Evolutionary conservation across 2,113 vertebrate species (phyloP), one percentile per base, ranked within the genome.

Genomic region (Grus americana): DNA sequence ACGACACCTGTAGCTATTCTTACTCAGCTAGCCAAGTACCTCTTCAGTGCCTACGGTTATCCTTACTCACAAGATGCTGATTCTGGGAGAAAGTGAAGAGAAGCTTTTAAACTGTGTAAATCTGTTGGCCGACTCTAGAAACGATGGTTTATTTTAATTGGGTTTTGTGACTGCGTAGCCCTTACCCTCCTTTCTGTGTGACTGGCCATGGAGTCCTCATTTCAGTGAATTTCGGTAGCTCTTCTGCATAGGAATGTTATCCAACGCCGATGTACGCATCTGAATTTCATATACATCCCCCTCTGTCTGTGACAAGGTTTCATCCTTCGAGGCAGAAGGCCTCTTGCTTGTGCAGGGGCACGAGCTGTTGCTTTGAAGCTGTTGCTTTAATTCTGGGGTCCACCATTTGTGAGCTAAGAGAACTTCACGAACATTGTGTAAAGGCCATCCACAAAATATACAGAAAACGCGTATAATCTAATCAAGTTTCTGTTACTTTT

Each of bases 401-500:
- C 32, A 32, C 36, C 17, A 9, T 23, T 50, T 55, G 86, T 8
- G 65, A 65, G 49, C 71, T 40, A 19, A 34, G 84, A 71, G 34
- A 46, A 42, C 12, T 63, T 29, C 15, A 67, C 1, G 4, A 50
- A 13, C 54, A 27, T 50, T 19, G 22, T 23, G 0, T 21, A 17
- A 80, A 68, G 16, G 9, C 49, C 59, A 40, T 11, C 65, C 75
- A 24, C 71, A 52, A 55, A 79, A 30, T 2, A 13, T 0, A 13
- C 19, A 38, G n/a, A 29, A 46, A 49, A 5, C 0, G 1, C 5
- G 0, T 15, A 6, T 6, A 19, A 74, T 20, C 20, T 24, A 17
- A 32, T 38, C 17, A 12, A 16, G 32, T 19, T 16, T 50, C 57
- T 52, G n/a, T 17, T 54, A 10, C 61, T 61, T 66, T 27, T 27